These are phyloP conservation scores for Stegophylla sp. DNA, from an alignment of 2,888 invertebrate species.

Conservation along the genomic window DNA sequence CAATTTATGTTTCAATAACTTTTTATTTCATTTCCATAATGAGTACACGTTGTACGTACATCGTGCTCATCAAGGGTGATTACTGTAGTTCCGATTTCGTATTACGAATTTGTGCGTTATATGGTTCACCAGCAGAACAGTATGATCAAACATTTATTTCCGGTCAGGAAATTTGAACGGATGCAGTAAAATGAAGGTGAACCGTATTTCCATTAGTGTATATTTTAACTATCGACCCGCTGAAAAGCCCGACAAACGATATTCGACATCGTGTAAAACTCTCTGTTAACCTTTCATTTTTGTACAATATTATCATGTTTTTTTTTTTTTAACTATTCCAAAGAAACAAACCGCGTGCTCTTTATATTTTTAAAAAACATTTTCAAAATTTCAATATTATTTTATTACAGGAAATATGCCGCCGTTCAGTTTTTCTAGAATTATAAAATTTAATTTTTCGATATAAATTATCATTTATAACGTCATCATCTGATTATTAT, in stretches of 20 bases:
- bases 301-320: not conserved
- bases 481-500: too few species aligned
- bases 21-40: too few species aligned
- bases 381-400: too few species aligned
- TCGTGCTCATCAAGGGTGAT: not conserved
- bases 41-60: too few species aligned
- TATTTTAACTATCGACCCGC: not conserved
- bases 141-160: conserved; percentile 16
- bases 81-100: not conserved
- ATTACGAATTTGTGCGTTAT: not conserved
- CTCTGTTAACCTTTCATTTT: not conserved
- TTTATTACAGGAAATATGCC: too few species aligned
- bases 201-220: not conserved
- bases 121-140: not conserved
- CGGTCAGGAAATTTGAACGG: not conserved
- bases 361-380: not conserved
- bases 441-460: too few species aligned
- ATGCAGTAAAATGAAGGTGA: not conserved
- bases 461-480: too few species aligned
- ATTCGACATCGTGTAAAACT: not conserved
- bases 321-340: too few species aligned
- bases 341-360: too few species aligned
- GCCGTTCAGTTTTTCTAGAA: too few species aligned
- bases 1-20: too few species aligned
- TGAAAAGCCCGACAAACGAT: not conserved